Evolutionary conservation across 2,888 invertebrate genomes (phyloP).

Genomic region (Diaprepes abbreviatus): DNA sequence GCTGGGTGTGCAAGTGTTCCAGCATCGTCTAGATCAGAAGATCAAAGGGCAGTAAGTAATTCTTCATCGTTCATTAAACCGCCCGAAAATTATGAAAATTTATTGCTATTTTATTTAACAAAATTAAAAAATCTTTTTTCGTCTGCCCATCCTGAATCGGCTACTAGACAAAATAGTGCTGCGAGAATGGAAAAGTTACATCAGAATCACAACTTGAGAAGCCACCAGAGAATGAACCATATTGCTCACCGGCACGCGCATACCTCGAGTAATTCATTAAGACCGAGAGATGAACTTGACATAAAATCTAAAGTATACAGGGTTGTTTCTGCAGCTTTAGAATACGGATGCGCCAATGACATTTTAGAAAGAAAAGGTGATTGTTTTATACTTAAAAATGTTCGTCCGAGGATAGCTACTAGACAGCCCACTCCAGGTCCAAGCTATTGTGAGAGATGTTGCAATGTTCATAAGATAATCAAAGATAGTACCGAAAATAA

Average conservation of each 20-base stretch:
- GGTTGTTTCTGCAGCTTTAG: constrained; percentile 56
- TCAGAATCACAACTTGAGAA: constrained; percentile 16
- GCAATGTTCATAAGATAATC: constrained; percentile 15
- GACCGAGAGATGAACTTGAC: constrained; percentile 19
- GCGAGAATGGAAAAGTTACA: constrained; percentile 40
- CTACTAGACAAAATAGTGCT: constrained; percentile 42
- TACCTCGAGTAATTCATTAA: constrained; percentile 45
- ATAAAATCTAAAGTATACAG: constrained; percentile 50
- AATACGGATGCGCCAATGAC: constrained; percentile 57
- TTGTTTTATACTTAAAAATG: constrained; percentile 53
- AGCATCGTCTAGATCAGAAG: not conserved
- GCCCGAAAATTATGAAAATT: constrained; percentile 53
- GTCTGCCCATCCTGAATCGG: constrained; percentile 24
- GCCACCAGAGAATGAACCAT: constrained; percentile 2
- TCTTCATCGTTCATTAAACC: constrained; percentile 18
- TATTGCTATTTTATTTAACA: constrained; percentile 55
- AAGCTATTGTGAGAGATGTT: constrained; percentile 34
- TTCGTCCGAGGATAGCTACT: constrained; percentile 33
- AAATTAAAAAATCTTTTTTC: constrained; percentile 55
- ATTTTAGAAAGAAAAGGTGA: constrained; percentile 56
- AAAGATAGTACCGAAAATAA: not conserved
- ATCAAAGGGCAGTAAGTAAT: not conserved
- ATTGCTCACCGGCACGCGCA: constrained; percentile 41
- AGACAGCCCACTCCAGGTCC: constrained; percentile 48
- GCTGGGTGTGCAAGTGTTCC: not conserved